phyloP scores from a whole-genome alignment of 1,140 invertebrate species.

The Alviniconcha marisindica region DNA sequence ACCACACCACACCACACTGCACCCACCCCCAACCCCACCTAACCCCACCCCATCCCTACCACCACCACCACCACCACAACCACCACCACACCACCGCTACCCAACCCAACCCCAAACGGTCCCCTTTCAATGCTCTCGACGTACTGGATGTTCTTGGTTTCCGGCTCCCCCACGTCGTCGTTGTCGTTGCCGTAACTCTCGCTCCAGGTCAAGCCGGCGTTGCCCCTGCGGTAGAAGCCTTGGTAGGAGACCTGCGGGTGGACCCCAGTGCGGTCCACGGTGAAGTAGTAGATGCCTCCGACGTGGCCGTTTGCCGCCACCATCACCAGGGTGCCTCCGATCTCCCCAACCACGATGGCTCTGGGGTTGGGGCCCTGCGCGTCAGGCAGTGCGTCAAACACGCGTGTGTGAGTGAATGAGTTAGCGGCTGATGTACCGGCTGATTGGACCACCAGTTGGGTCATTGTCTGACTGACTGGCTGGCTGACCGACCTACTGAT shows the following conservation, averaged over 20 bases:
- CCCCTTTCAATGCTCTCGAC: neutral
- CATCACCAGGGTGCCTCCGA: conserved; percentile 20
- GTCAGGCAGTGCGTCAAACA: no score
- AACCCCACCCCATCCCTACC: neutral
- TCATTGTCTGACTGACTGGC: no score
- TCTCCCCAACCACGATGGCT: neutral
- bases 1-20: neutral
- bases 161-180: conserved; percentile 26
- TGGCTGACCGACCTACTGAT: no score
- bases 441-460: no score
- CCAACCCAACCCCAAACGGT: no score
- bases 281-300: conserved; percentile 24
- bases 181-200: neutral
- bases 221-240: conserved; percentile 16
- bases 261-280: neutral
- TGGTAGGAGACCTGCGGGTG: neutral
- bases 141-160: conserved; percentile 10
- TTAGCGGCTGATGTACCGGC: no score
- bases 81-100: no score
- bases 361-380: conserved; percentile 25
- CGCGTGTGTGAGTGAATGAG: no score
- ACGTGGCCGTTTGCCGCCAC: conserved; percentile 30
- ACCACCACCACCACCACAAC: no score
- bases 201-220: conserved; percentile 15
- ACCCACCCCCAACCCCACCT: neutral